A percentile compares a stretch with the other conserved stretches of the same genome.
Evolutionary conservation across 2,113 vertebrate species (phyloP).

Genomic region (Brachirus orientalis): DNA sequence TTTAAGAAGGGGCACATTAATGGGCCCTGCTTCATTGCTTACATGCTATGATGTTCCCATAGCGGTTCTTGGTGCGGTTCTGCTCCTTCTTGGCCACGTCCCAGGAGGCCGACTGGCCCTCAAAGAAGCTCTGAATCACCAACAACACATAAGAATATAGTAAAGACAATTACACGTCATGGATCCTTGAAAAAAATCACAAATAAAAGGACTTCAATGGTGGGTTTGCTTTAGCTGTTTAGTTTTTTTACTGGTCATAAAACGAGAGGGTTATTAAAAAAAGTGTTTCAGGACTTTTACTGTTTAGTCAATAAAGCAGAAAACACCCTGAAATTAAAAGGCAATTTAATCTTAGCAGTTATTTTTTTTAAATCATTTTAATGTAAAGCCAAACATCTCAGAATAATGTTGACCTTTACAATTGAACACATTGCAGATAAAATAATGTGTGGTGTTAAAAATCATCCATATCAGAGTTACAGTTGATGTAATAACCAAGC

Average conservation of each 20-base stretch:
- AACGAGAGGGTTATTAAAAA: constrained; percentile 8
- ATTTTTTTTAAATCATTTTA: no score
- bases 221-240: not conserved
- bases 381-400: constrained; percentile 1
- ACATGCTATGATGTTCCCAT: constrained; percentile 99
- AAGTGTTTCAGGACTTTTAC: constrained; percentile 2
- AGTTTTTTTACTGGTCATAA: constrained; percentile 10
- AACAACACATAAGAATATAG: constrained; percentile 66
- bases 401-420: not conserved
- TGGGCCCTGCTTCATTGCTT: constrained; percentile 41
- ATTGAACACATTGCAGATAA: not conserved
- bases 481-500: not conserved
- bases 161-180: constrained; percentile 43
- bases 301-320: constrained; percentile 31
- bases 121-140: constrained; percentile 96
- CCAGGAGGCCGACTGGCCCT: constrained; percentile 99
- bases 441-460: not conserved
- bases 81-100: constrained; percentile 99
- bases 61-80: constrained; percentile 99
- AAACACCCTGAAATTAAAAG: constrained; percentile 20
- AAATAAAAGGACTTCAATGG: not conserved
- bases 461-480: not conserved
- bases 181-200: constrained; percentile 7
- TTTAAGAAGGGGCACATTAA: not conserved
- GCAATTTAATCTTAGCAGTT: constrained; percentile 11